Base-by-base conservation (phyloP, 2,888 invertebrate species). In the Conchocele bisecta region DNA sequence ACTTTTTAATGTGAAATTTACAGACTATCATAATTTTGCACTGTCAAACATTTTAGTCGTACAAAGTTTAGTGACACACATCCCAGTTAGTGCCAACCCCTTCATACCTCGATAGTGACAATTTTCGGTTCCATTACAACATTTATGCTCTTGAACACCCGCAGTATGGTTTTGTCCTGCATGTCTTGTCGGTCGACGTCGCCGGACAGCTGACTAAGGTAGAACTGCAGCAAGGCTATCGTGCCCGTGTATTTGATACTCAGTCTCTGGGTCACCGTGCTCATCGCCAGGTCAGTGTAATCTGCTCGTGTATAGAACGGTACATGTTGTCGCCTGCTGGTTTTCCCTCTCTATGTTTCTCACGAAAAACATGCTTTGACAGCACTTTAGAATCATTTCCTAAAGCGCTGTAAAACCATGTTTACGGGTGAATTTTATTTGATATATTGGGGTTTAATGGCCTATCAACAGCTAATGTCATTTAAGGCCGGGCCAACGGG, bases 271-370 rank as follows among this genome's bases (percentile, higher is more conserved):
- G 96, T 95, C 69, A 99, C 96, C 76, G 96, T 95, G 75, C 97
- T 97, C 93, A 96, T 97, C 37, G 95, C 95, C 93, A 99, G 94
- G 88, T 98, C 98, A 0, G 98, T 99, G 91, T 99, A 99, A 90
- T 97, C 96, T 96, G 92, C 44, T 92, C n/a, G n/a, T n/a, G n/a
- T n/a, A n/a, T n/a, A n/a, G n/a, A n/a, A n/a, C n/a, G n/a, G 53
- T 41, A 13, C n/a, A 13, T 11, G 37, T 37, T 37, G n/a, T 13
- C n/a, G n/a, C n/a, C n/a, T n/a, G n/a, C n/a, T n/a, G n/a, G n/a
- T n/a, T n/a, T n/a, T n/a, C n/a, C n/a, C n/a, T n/a, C n/a, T n/a
- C n/a, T n/a, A n/a, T n/a, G n/a, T n/a, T n/a, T n/a, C n/a, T n/a
- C n/a, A n/a, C n/a, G n/a, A n/a, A n/a, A n/a, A n/a, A n/a, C n/a